phyloP scores from a whole-genome alignment of 1,140 invertebrate genomes.

The Tetramorium parvispinum region DNA sequence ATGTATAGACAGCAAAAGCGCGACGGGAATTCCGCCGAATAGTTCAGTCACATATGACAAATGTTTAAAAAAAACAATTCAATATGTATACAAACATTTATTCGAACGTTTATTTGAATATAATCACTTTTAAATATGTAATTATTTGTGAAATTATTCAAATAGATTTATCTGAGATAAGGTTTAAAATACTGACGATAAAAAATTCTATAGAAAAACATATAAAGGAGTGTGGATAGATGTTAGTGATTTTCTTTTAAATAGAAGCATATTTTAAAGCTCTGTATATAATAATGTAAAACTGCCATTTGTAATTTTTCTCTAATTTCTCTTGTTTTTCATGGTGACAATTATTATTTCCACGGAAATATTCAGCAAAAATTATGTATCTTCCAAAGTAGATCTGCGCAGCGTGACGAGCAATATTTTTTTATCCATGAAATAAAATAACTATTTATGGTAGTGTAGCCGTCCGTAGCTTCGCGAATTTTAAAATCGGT shows the following conservation, averaged over 20 bases:
- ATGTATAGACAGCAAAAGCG: background rate
- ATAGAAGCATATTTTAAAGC: background rate
- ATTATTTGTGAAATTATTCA: background rate
- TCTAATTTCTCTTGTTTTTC: conserved; percentile 7
- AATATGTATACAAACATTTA: background rate
- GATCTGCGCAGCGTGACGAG: background rate
- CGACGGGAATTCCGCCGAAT: background rate
- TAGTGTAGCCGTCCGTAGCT: background rate
- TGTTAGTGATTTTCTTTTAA: too few species aligned
- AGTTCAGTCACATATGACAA: background rate
- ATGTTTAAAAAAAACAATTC: background rate
- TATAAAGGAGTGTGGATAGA: background rate
- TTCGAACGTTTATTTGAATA: background rate
- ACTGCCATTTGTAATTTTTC: background rate
- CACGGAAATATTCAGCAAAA: background rate
- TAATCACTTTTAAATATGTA: background rate
- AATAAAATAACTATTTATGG: conserved; percentile 12
- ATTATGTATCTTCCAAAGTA: background rate
- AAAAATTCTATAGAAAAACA: background rate
- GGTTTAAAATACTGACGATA: background rate
- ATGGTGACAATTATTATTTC: conserved; percentile 4
- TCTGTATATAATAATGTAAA: background rate
- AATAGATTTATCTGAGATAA: background rate
- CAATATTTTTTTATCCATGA: background rate
- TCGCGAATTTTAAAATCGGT: conserved; percentile 18